These are phyloP conservation scores for Thecocarcelia acutangulata DNA, from an alignment of 2,888 invertebrate genomes.

Conservation along the genomic window DNA sequence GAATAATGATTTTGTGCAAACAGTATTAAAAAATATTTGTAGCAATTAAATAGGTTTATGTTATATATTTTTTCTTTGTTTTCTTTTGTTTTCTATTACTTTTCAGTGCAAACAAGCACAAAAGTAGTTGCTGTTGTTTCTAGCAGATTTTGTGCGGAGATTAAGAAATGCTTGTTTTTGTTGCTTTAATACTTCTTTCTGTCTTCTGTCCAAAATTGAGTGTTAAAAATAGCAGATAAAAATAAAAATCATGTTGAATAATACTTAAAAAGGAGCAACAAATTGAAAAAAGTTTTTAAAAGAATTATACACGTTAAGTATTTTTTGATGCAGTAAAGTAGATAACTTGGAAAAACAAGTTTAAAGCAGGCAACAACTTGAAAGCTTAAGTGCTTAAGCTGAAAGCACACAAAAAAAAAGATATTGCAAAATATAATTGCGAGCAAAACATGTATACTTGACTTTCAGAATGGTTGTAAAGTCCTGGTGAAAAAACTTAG, in stretches of 20 bases:
- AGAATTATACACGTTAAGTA: conserved; percentile 7
- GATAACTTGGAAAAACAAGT: conserved; percentile 3
- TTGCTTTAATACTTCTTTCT: not conserved
- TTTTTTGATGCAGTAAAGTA: not conserved
- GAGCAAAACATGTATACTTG: no score
- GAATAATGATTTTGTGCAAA: conserved; percentile 45
- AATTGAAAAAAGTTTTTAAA: conserved; percentile 20
- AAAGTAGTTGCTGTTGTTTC: conserved; percentile 26
- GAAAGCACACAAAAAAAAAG: no score
- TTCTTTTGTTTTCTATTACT: conserved; percentile 6
- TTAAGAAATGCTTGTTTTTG: conserved; percentile 14
- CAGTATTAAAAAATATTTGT: conserved; percentile 46
- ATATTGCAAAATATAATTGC: no score
- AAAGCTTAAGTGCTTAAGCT: not conserved
- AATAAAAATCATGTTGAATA: conserved; percentile 42
- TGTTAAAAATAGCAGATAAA: not conserved
- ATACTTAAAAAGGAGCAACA: conserved; percentile 36
- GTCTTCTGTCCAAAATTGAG: no score
- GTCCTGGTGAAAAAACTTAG: no score
- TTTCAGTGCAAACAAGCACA: conserved; percentile 15
- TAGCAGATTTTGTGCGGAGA: conserved; percentile 30
- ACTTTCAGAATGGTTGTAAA: no score
- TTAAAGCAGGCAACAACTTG: not conserved
- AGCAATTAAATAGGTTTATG: conserved; percentile 62
- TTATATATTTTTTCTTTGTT: conserved; percentile 25